Base-by-base conservation (phyloP, 2,113 vertebrate species). In the Cynopterus brachyotis region DNA sequence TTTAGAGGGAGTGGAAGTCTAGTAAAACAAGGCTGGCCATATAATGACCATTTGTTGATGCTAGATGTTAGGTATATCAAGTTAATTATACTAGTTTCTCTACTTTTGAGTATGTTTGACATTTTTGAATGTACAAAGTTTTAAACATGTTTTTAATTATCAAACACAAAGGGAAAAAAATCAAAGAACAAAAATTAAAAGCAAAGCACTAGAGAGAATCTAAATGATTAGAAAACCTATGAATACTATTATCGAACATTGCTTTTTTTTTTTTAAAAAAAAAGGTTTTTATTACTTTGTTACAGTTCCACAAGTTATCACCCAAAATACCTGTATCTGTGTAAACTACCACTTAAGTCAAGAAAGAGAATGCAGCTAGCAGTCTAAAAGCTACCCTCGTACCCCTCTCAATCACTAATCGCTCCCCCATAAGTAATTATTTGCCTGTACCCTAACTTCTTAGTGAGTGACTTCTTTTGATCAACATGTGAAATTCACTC, bases 111-210 rank as follows among this genome's bases (percentile, higher is more conserved):
- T 45, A 69, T 9, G n/a, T 26, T 59, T 82, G 59, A 86, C 87
- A 81, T 50, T 79, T 81, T 92, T 28, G 45, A n/a, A 84, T 76
- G 9, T 89, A 94, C 10, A 79, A 83, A 55, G 30, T 70, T 72
- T 91, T 45, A 20, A 95, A 80, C 80, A 45, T 55, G 6, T 81
- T 86, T 82, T 83, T 76, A 79, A 80, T 37, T 80, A 81, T 91
- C 55, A 64, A 64, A 91, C 37, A 32, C 24, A 95, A 72, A 79
- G 24, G 9, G 79, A 30, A 28, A 83, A 40, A 50, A 53, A 73
- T 53, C 32, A 91, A 79, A 78, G 37, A 32, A 78, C 10, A 66
- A 86, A 72, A 72, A 59, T 15, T 55, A 70, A 95, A 87, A 28
- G 30, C 16, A 22, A 80, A 81, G 40, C 67, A 92, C 59, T 50